Conservation (phyloP, 2,113 vertebrate species). For the Dasyprocta punctata region DNA sequence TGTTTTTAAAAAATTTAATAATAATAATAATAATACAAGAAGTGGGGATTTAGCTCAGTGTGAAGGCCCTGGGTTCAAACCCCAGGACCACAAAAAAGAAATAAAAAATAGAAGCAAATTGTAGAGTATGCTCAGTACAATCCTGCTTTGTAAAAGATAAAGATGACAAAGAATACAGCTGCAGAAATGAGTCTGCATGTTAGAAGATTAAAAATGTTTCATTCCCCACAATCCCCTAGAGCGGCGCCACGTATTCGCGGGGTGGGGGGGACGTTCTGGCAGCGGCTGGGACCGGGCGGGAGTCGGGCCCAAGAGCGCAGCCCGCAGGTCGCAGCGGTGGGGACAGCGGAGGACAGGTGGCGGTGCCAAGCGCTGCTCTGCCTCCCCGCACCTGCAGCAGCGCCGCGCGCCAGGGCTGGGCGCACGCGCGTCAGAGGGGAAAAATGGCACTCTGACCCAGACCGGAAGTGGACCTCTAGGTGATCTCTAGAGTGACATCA, state of each 20-base stretch:
- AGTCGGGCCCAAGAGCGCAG: not conserved
- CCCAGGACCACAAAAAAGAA: not conserved
- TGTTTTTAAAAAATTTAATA: not conserved
- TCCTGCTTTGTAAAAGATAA: not conserved
- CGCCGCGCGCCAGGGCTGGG: accelerated
- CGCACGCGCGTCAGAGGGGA: no score
- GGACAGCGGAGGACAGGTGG: no score
- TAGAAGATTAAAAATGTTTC: not conserved
- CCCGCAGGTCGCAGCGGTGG: no score
- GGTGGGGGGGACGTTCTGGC: not conserved
- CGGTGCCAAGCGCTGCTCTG: not conserved
- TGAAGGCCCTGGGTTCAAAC: not conserved
- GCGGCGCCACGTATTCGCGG: not conserved
- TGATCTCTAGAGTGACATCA: no score
- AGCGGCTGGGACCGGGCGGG: no score
- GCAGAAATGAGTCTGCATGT: not conserved
- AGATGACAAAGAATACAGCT: no score
- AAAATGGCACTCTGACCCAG: not conserved
- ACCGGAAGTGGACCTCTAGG: not conserved
- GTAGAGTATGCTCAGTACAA: not conserved
- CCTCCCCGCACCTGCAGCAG: not conserved
- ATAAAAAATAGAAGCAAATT: not conserved
- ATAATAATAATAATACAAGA: not conserved
- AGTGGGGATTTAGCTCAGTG: not conserved
- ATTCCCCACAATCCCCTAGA: not conserved